Evolutionary conservation across 2,113 vertebrate genomes (phyloP).

Genomic region (Halichoerus grypus): DNA sequence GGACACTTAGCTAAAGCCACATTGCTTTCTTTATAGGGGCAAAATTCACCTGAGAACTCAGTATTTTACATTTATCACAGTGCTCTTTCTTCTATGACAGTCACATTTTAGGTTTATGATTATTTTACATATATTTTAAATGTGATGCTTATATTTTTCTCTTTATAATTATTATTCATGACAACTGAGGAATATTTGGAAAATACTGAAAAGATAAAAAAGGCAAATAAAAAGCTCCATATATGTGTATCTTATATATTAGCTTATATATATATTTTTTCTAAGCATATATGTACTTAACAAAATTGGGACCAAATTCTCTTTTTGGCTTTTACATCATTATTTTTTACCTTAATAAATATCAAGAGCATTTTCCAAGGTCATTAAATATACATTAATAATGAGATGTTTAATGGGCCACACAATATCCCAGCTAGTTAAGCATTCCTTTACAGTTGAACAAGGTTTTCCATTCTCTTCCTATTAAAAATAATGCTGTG

Average conservation of each 20-base stretch:
- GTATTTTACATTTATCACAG: neutral
- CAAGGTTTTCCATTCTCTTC: neutral
- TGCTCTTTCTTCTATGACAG: neutral
- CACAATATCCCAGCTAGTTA: neutral
- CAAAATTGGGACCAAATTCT: neutral
- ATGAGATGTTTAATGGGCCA: neutral
- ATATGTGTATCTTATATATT: neutral
- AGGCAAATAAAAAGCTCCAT: neutral
- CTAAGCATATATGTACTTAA: neutral
- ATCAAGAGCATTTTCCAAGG: constrained; percentile 24
- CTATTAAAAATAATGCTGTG: constrained; percentile 22
- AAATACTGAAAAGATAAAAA: neutral
- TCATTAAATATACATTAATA: constrained; percentile 1
- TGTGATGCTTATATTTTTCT: neutral
- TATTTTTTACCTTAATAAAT: constrained; percentile 31
- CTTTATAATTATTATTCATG: neutral
- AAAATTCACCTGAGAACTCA: neutral
- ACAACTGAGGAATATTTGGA: neutral
- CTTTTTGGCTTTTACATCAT: neutral
- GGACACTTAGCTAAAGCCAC: neutral
- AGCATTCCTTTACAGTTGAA: neutral
- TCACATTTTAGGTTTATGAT: neutral
- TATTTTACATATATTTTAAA: constrained; percentile 18
- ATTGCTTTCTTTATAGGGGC: neutral
- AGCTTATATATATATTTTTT: neutral